Percentiles rank a stretch among this genome's conserved stretches.
phyloP scores from a whole-genome alignment of 92 coral and sea anemone genomes.

The Parazoanthus atlanticus region DNA sequence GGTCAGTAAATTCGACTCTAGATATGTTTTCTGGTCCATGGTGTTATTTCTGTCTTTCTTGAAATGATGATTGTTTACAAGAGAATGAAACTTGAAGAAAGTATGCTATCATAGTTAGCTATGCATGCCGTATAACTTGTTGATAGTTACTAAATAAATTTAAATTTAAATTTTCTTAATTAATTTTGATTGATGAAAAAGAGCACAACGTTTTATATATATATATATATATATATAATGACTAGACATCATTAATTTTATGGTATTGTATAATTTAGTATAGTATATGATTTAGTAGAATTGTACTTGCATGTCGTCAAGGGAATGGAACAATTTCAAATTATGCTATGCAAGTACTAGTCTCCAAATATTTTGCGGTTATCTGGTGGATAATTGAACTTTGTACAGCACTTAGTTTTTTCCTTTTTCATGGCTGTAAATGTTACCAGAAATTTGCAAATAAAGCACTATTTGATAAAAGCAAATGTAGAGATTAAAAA shows the following conservation, averaged over 20 bases:
- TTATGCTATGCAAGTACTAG: conserved; percentile 1
- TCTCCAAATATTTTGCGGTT: background rate
- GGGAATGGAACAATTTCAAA: conserved; percentile 10
- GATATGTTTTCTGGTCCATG: background rate
- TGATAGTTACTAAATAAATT: background rate
- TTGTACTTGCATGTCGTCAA: conserved; percentile 35
- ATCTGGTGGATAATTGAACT: background rate
- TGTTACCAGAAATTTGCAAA: conserved; percentile 5
- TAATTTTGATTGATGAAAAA: background rate
- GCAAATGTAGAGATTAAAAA: conserved; percentile 35
- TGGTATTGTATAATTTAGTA: conserved; percentile 8
- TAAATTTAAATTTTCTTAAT: background rate
- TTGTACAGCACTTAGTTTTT: conserved; percentile 9
- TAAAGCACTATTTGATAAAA: conserved; percentile 33
- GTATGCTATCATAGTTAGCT: background rate
- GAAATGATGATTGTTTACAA: background rate
- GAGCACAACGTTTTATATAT: background rate
- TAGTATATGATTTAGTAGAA: background rate
- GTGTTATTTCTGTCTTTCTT: too few relatives aligned
- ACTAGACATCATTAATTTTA: background rate
- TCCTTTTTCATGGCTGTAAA: background rate
- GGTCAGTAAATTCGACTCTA: background rate
- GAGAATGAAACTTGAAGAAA: background rate
- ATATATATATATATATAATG: background rate
- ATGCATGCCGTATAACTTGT: conserved; percentile 6